Evolutionary conservation across 2,888 invertebrate genomes (phyloP), one percentile per base, ranked within the genome.

Genomic region (Pegoplata infirma): DNA sequence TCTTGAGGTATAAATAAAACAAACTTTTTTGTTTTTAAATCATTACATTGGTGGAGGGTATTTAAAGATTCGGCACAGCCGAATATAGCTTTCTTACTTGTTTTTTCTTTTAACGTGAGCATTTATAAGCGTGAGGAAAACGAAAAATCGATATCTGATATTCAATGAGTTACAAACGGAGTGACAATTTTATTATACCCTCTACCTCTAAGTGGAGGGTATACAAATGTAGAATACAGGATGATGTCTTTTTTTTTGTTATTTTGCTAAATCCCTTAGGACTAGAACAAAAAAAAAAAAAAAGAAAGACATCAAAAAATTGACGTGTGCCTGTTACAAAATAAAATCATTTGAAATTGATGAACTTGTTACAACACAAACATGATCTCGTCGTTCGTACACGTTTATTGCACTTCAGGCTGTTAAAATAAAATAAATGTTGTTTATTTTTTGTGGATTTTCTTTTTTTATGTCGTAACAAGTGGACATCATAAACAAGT

Each of bases 301-400:
- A 25, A 44, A 63, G 56, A 44, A 64, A 81, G 77, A 71, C 78
- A 81, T 72, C 75, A 74, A 72, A 66, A 55, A 69, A 71, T 56
- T 79, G 75, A 81, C 76, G 76, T 66, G 61, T 55, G 59, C 36
- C 28, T 21, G 47, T 61, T 55, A 55, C 59, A 67, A 40, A 61
- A 51, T 49, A 71, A 80, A 82, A 84, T 83, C 83, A 84, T 86
- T 85, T 84, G 84, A 85, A 87, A 87, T 86, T 87, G 86, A 87
- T 87, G 86, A 87, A 86, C 86, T 84, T 84, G 84, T 81, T 80
- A 79, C 51, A 72, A 46, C 71, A 73, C 53, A 49, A 55, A 64
- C 59, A 14, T 56, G 6, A n/a, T n/a, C n/a, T n/a, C n/a, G n/a
- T 5, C 16, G 3, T 10, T 58, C 6, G 44, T 46, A 61, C 64